A percentile compares a stretch with the other conserved stretches of the same genome.
Evolutionary conservation across 2,797 vertebrate genomes (phyloP).

Genomic region (Mormyrops attenuatus): DNA sequence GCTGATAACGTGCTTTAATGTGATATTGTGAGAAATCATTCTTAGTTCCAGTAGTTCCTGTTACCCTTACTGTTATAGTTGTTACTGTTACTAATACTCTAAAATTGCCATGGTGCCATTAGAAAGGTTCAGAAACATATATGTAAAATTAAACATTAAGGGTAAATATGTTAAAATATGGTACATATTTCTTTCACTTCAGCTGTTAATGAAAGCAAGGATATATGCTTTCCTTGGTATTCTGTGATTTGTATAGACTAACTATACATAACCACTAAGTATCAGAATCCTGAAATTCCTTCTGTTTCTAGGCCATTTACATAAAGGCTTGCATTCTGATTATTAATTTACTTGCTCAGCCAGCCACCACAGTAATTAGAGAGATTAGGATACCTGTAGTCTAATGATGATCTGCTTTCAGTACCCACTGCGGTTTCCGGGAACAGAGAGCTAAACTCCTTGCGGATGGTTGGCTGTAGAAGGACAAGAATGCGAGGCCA

Average conservation of each 20-base stretch:
- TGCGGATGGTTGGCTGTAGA: background rate
- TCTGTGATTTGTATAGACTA: background rate
- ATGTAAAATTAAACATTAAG: background rate
- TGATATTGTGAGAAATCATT: background rate
- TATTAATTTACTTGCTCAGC: slow-evolving; percentile 2
- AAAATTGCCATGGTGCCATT: background rate
- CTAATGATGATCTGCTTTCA: background rate
- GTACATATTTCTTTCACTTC: background rate
- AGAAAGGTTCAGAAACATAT: background rate
- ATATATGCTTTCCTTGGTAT: background rate
- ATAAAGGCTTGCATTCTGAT: background rate
- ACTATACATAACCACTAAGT: background rate
- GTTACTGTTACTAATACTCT: background rate
- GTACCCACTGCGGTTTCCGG: background rate
- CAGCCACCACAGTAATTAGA: background rate
- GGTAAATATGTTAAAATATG: background rate
- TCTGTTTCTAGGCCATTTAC: background rate
- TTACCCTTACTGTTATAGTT: background rate
- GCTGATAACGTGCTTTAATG: background rate
- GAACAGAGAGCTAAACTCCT: background rate
- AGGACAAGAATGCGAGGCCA: background rate
- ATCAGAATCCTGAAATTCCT: background rate
- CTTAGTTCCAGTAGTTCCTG: background rate
- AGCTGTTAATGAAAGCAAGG: background rate
- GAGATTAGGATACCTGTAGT: background rate